phyloP scores from a whole-genome alignment of 2,113 vertebrate species.

The Alosa alosa region DNA sequence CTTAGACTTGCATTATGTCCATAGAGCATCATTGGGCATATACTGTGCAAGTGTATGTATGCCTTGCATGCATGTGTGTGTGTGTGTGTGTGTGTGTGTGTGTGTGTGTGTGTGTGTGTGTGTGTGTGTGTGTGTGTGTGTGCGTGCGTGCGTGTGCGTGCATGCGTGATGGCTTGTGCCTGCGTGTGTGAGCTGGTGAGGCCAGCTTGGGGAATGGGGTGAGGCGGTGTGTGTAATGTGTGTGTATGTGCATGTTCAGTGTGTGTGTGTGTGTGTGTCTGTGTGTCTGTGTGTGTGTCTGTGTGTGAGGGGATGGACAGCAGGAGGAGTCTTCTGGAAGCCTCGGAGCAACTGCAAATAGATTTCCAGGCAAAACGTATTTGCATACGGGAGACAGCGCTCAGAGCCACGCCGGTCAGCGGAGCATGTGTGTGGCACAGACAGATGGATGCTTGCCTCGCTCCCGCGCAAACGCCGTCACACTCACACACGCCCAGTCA shows the following conservation, averaged over 20 bases:
- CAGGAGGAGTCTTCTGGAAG: constrained; percentile 76
- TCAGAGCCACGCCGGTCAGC: constrained; percentile 69
- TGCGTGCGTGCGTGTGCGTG: not conserved
- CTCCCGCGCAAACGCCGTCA: not conserved
- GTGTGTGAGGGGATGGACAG: constrained; percentile 59
- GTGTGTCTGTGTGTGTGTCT: not conserved
- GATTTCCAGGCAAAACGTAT: constrained; percentile 81
- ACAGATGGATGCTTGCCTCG: constrained; percentile 67
- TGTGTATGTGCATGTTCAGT: not conserved
- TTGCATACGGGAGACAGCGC: constrained; percentile 77
- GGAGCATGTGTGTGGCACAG: constrained; percentile 68
- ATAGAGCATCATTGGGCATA: not conserved
- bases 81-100: not conserved
- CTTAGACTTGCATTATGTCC: not conserved
- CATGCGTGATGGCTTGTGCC: constrained; percentile 44
- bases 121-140: not conserved
- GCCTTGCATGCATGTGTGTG: not conserved
- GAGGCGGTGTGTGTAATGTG: constrained; percentile 40
- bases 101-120: not conserved
- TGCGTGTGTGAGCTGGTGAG: constrained; percentile 70
- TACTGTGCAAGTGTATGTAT: not conserved
- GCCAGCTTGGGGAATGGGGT: constrained; percentile 56
- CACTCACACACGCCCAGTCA: constrained; percentile 12
- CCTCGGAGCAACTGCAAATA: constrained; percentile 80
- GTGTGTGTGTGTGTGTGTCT: not conserved